Percentiles rank a stretch among this genome's conserved stretches.
These are phyloP conservation scores for Trypoxylus dichotomus DNA, from an alignment of 1,140 invertebrate species.

Conservation along the genomic window DNA sequence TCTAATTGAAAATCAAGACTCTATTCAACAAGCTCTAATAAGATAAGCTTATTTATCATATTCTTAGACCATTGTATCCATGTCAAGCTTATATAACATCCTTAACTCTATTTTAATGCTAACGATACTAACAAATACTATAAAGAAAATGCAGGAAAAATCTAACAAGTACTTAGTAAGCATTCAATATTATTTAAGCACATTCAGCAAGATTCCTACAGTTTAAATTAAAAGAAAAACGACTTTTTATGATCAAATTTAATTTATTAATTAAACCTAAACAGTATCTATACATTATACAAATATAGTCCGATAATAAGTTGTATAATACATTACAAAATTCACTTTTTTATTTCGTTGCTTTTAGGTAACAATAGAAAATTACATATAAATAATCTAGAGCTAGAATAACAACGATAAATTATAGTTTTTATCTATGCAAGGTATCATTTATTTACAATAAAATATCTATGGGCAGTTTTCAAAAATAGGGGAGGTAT, in stretches of 20 bases:
- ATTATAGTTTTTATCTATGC: constrained; percentile 3
- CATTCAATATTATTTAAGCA: not conserved
- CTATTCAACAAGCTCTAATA: no score
- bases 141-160: no score
- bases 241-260: not conserved
- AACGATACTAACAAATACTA: no score
- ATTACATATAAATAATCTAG: constrained; percentile 6
- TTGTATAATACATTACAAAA: constrained; percentile 14
- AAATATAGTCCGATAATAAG: not conserved
- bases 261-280: constrained; percentile 26
- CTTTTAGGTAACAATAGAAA: constrained; percentile 17
- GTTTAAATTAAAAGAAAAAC: not conserved
- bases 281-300: constrained; percentile 6
- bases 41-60: no score
- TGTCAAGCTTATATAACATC: no score
- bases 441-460: constrained; percentile 8
- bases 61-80: no score
- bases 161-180: no score
- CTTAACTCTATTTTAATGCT: no score
- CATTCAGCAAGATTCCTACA: not conserved
- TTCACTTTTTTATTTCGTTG: not conserved
- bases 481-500: not conserved
- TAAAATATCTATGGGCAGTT: not conserved
- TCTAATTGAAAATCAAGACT: no score
- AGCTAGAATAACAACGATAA: constrained; percentile 10